Conservation (phyloP, 1,140 invertebrate genomes). For the Capitella teleta region DNA sequence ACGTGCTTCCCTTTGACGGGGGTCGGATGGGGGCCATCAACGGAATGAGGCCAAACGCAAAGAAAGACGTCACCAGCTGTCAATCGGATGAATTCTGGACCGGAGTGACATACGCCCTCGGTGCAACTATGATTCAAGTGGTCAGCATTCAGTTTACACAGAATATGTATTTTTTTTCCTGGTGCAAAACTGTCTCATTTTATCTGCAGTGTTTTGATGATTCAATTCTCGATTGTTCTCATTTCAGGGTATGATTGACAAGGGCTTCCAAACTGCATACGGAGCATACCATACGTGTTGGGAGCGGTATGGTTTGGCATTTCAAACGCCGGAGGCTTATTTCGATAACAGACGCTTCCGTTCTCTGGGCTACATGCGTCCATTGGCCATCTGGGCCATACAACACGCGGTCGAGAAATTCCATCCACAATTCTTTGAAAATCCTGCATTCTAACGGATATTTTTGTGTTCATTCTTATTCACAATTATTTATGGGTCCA, state of each 20-base stretch:
- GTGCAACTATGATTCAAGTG: background rate
- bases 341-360: slow-evolving; percentile 66
- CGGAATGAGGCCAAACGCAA: slow-evolving; percentile 64
- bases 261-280: slow-evolving; percentile 75
- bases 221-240: too few relatives aligned
- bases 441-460: too few relatives aligned
- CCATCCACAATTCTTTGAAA: slow-evolving; percentile 14
- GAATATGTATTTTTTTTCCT: too few relatives aligned
- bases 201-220: too few relatives aligned
- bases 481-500: too few relatives aligned
- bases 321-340: slow-evolving; percentile 81
- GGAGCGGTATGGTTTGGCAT: slow-evolving; percentile 68
- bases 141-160: background rate
- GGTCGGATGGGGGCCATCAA: slow-evolving; percentile 81
- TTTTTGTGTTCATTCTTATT: too few relatives aligned
- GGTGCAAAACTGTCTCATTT: too few relatives aligned
- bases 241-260: slow-evolving; percentile 66
- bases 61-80: slow-evolving; percentile 59
- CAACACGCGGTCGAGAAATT: slow-evolving; percentile 55
- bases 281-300: slow-evolving; percentile 73
- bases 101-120: slow-evolving; percentile 65
- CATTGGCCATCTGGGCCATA: slow-evolving; percentile 80
- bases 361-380: slow-evolving; percentile 82
- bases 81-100: slow-evolving; percentile 89
- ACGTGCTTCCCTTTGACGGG: slow-evolving; percentile 65